Evolutionary conservation across 2,113 vertebrate genomes (phyloP).

Genomic region (Oncorhynchus masou): DNA sequence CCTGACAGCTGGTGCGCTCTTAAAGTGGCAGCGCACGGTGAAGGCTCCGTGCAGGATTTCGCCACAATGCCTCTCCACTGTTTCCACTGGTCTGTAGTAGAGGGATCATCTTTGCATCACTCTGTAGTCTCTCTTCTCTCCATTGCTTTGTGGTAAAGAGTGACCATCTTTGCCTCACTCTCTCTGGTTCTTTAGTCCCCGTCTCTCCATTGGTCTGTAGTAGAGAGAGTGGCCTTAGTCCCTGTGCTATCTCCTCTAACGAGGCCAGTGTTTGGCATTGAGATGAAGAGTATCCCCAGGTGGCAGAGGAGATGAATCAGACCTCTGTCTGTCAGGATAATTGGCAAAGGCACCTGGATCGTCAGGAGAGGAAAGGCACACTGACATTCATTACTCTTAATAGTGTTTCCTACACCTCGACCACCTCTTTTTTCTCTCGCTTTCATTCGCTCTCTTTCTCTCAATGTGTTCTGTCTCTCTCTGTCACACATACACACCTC

Average conservation of each 20-base stretch:
- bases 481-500: neutral
- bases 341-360: conserved; percentile 59
- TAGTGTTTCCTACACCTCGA: conserved; percentile 30
- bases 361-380: conserved; percentile 51
- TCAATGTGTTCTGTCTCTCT: neutral
- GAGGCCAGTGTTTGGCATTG: conserved; percentile 46
- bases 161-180: conserved; percentile 15
- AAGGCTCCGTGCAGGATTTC: too few relatives aligned
- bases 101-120: conserved; percentile 40
- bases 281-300: neutral
- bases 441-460: conserved; percentile 22
- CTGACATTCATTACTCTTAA: conserved; percentile 60
- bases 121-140: too few relatives aligned
- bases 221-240: too few relatives aligned
- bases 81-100: conserved; percentile 16
- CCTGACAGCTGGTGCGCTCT: too few relatives aligned
- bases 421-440: conserved; percentile 41
- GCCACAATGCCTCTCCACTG: too few relatives aligned
- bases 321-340: conserved; percentile 50
- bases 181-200: too few relatives aligned
- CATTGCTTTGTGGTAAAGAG: too few relatives aligned
- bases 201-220: too few relatives aligned
- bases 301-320: conserved; percentile 34
- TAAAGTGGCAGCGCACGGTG: too few relatives aligned
- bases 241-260: conserved; percentile 27